Conservation (phyloP, 2,888 invertebrate genomes). For the Zaprionus obscuricornis region DNA sequence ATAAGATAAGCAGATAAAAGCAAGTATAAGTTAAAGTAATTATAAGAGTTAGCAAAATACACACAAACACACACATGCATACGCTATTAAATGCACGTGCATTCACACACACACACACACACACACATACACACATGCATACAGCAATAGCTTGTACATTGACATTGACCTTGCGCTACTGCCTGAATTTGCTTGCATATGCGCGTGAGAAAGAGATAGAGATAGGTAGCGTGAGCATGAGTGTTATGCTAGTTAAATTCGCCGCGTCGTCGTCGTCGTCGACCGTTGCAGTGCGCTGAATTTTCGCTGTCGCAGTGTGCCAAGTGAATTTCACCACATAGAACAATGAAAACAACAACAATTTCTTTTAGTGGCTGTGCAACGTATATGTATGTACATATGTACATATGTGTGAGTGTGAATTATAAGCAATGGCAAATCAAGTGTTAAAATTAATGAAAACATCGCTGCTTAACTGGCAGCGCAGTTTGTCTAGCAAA, state of each 20-base stretch:
- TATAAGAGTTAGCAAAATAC: no score
- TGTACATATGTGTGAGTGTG: no score
- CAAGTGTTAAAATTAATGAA: slow-evolving; percentile 32
- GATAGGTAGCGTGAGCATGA: no score
- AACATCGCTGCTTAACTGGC: slow-evolving; percentile 41
- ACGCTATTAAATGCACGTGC: not conserved
- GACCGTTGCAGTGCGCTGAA: not conserved
- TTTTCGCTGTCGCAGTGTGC: not conserved
- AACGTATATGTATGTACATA: no score
- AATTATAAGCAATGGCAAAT: slow-evolving; percentile 28
- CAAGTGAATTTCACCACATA: not conserved
- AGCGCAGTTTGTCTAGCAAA: slow-evolving; percentile 36
- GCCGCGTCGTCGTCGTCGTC: not conserved
- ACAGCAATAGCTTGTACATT: not conserved
- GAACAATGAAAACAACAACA: not conserved
- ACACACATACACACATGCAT: not conserved
- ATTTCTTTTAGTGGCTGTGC: slow-evolving; percentile 8
- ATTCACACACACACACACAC: not conserved
- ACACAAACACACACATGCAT: no score
- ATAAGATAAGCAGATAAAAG: no score
- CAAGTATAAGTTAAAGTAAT: no score
- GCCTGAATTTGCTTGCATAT: no score
- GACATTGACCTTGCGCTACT: slow-evolving; percentile 34
- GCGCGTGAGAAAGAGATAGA: no score
- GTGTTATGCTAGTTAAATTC: slow-evolving; percentile 7